Evolutionary conservation across 2,888 invertebrate species (phyloP), one percentile per base, ranked within the genome.

Genomic region (Sarcophaga variegata): DNA sequence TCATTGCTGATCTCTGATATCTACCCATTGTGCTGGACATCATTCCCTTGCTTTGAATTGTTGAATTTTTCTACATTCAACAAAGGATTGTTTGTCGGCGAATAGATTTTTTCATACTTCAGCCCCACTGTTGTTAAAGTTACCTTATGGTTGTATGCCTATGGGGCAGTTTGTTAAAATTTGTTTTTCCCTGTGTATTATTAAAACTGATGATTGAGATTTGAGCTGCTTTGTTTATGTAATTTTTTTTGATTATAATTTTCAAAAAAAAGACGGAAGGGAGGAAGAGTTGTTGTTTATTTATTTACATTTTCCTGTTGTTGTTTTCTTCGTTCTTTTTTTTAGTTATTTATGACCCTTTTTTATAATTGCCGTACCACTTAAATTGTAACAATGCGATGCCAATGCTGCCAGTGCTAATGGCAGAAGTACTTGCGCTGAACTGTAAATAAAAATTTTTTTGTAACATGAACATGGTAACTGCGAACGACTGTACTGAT

Each of bases 371-470:
- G 87, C 87, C 88, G 86, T 88, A 86, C 86, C 88, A 87, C 89
- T 85, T 89, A 88, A 87, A 87, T 79, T 82, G 81, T 83, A 89
- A 89, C 90, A 90, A 81, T 81, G 60, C 72, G 22, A 37, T 37
- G 37, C 6, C 37, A 37, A 5, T 75, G 37, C 37, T 71, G 66
- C 45, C 63, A 14, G 0, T 54, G 72, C 66, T 70, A 81, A 81
- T 78, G 45, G 77, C 25, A 54, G 12, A 17, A 14, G 6, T 79
- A 54, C 17, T 69, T 67, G 62, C 63, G 64, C 62, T 25, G 63
- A 81, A 81, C 27, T 74, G 74, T n/a, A 80, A 54, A 71, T 54
- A 49, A 14, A 20, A 10, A 69, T 27, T 45, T 47, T n/a, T 85
- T 12, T 27, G 22, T 62, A 49, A 37, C 49, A 76, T 76, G 17